A percentile compares a stretch with the other conserved stretches of the same genome.
Conservation (phyloP, 1,140 invertebrate genomes). For the Lordiphosa clarofinis region DNA sequence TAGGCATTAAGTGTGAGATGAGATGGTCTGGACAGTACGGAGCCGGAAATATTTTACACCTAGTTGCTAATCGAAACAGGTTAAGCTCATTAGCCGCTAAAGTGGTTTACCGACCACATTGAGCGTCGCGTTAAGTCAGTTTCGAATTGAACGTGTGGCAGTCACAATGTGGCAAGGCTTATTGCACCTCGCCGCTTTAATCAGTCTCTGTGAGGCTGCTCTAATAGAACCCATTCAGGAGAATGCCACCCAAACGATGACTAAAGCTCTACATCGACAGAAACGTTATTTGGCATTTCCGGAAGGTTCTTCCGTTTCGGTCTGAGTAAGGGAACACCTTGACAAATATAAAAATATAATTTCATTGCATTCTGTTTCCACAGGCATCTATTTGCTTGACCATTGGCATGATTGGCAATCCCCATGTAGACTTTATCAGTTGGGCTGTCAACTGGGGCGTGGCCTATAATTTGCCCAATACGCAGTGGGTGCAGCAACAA, state of each 20-base stretch:
- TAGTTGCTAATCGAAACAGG: no score
- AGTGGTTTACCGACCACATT: slow-evolving; percentile 5
- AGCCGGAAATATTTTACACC: no score
- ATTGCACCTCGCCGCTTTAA: slow-evolving; percentile 1
- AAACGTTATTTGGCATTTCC: slow-evolving; percentile 79
- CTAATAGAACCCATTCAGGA: neutral
- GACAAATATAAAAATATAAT: neutral
- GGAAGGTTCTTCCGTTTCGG: slow-evolving; percentile 79
- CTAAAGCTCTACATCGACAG: slow-evolving; percentile 54
- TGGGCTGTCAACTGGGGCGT: slow-evolving; percentile 86
- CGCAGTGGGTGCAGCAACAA: slow-evolving; percentile 83
- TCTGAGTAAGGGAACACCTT: slow-evolving; percentile 43
- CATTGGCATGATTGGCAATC: slow-evolving; percentile 75
- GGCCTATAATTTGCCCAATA: slow-evolving; percentile 87
- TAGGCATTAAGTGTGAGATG: neutral
- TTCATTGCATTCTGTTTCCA: neutral
- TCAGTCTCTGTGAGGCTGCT: neutral
- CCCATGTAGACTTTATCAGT: slow-evolving; percentile 66
- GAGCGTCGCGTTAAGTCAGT: slow-evolving; percentile 22
- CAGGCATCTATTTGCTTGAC: slow-evolving; percentile 75
- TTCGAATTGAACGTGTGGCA: slow-evolving; percentile 24
- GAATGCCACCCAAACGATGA: slow-evolving; percentile 25
- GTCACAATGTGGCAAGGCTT: slow-evolving; percentile 31
- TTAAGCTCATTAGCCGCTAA: slow-evolving; percentile 35
- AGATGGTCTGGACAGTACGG: neutral